phyloP scores from a whole-genome alignment of 2,113 vertebrate genomes.

The Elgaria multicarinata region DNA sequence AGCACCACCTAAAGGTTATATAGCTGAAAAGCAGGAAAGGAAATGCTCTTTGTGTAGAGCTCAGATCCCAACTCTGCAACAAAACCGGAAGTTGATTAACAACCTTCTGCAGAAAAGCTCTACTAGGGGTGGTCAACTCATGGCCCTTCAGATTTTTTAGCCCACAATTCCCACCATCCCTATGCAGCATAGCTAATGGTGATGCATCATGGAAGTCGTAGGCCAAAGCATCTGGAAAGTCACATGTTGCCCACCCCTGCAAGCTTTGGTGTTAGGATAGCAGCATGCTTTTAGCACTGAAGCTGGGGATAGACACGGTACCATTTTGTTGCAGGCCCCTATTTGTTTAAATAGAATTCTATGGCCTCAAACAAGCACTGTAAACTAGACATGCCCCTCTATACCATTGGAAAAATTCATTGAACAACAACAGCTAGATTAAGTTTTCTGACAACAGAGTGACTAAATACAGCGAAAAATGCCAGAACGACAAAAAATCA shows the following conservation, averaged over 20 bases:
- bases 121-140: too few species aligned
- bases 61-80: too few species aligned
- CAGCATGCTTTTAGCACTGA: background rate
- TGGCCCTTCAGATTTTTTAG: too few species aligned
- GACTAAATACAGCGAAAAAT: slow-evolving; percentile 29
- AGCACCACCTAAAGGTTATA: too few species aligned
- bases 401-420: slow-evolving; percentile 26
- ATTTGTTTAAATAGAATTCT: slow-evolving; percentile 39
- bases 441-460: slow-evolving; percentile 1
- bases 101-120: too few species aligned
- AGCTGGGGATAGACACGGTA: too few species aligned
- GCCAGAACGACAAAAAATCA: slow-evolving; percentile 43
- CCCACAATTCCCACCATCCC: too few species aligned
- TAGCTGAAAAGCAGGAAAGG: too few species aligned
- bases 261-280: background rate
- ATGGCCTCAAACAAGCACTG: slow-evolving; percentile 2
- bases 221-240: background rate
- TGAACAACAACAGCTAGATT: slow-evolving; percentile 40
- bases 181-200: background rate
- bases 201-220: background rate
- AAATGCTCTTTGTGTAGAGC: too few species aligned
- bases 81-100: too few species aligned
- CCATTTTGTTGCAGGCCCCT: background rate
- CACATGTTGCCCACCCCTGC: background rate
- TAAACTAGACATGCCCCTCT: slow-evolving; percentile 11